These are phyloP conservation scores for Oscheius myriophilus DNA, from an alignment of 2,888 invertebrate genomes.

Conservation along the genomic window DNA sequence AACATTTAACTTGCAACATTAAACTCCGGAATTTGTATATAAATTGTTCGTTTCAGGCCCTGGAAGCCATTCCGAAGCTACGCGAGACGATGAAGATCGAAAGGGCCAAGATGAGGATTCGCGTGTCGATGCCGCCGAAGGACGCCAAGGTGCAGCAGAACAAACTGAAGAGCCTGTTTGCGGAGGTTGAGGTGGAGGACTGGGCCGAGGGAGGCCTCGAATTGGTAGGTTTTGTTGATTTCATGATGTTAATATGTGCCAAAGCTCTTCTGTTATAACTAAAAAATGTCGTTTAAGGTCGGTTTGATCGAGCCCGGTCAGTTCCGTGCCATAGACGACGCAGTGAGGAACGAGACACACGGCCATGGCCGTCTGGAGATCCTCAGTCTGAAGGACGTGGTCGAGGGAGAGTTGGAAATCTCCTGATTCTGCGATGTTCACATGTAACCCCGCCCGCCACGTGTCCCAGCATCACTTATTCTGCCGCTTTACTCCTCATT, in stretches of 20 bases:
- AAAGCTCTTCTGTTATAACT: background rate
- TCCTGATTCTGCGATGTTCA: slow-evolving; percentile 37
- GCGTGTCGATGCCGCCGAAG: slow-evolving; percentile 83
- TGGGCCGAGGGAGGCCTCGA: slow-evolving; percentile 85
- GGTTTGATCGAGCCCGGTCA: slow-evolving; percentile 89
- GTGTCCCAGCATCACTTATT: no score
- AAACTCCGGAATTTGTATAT: no score
- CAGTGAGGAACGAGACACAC: slow-evolving; percentile 86
- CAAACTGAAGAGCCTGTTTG: slow-evolving; percentile 58
- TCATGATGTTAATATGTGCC: background rate
- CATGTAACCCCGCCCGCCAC: no score
- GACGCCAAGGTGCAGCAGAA: slow-evolving; percentile 82
- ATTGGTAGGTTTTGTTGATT: slow-evolving; percentile 76
- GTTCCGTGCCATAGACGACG: slow-evolving; percentile 86
- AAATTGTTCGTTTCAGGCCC: slow-evolving; percentile 75
- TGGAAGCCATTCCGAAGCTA: slow-evolving; percentile 89
- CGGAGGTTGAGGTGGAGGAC: slow-evolving; percentile 82
- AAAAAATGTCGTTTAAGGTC: slow-evolving; percentile 71
- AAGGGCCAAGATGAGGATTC: slow-evolving; percentile 92
- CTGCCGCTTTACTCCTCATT: no score
- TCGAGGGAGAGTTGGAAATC: slow-evolving; percentile 67
- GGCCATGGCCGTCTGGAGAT: slow-evolving; percentile 88
- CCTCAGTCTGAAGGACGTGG: slow-evolving; percentile 87
- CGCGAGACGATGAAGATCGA: slow-evolving; percentile 88
- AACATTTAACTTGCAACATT: background rate